phyloP scores from a whole-genome alignment of 1,140 invertebrate genomes.

The Cepaea nemoralis region DNA sequence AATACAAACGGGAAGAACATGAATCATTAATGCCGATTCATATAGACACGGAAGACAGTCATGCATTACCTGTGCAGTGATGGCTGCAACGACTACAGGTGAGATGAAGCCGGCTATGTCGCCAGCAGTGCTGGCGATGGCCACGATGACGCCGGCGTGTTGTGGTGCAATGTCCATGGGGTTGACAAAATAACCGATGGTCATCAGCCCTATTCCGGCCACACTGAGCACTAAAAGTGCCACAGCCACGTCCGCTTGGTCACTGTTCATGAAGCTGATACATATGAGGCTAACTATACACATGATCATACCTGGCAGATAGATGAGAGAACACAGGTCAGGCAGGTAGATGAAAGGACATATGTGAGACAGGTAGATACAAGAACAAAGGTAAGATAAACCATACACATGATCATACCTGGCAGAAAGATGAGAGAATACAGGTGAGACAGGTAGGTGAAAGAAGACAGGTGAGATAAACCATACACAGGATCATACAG shows the following conservation, averaged over 20 bases:
- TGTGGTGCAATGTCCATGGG: conserved; percentile 87
- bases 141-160: conserved; percentile 67
- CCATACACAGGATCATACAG: conserved; percentile 57
- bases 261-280: conserved; percentile 61
- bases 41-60: too few species aligned
- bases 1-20: too few species aligned
- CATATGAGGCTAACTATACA: conserved; percentile 60
- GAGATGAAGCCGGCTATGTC: conserved; percentile 63
- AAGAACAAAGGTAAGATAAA: too few species aligned
- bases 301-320: conserved; percentile 56
- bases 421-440: too few species aligned
- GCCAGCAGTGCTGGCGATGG: conserved; percentile 65
- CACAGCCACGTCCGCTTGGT: conserved; percentile 78
- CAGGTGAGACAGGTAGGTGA: too few species aligned
- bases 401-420: conserved; percentile 59
- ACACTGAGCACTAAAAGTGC: conserved; percentile 83
- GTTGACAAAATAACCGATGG: conserved; percentile 86
- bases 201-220: conserved; percentile 79
- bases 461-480: too few species aligned
- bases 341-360: too few species aligned
- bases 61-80: conserved; percentile 63
- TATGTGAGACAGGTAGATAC: too few species aligned
- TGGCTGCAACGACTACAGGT: conserved; percentile 57
- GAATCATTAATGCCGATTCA: too few species aligned
- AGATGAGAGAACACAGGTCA: too few species aligned